phyloP scores from a whole-genome alignment of 2,888 invertebrate genomes.

The Cerastis leucographa region DNA sequence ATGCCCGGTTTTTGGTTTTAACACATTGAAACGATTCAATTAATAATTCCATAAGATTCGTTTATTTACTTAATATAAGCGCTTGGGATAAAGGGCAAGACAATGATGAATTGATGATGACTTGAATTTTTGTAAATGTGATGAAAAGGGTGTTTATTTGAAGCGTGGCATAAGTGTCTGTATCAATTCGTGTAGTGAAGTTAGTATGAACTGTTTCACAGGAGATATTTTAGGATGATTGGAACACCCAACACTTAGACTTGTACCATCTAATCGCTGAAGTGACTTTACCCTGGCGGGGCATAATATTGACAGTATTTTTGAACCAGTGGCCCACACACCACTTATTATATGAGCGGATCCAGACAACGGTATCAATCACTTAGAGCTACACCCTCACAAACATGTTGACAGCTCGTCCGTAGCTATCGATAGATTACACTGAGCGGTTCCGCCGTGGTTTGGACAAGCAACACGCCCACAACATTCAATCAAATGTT shows the following conservation, averaged over 20 bases:
- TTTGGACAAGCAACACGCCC: background rate
- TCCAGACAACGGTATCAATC: slow-evolving; percentile 41
- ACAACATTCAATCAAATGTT: background rate
- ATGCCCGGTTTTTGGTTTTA: background rate
- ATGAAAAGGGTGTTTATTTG: background rate
- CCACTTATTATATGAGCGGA: slow-evolving; percentile 41
- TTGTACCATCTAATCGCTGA: background rate
- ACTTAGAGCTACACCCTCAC: slow-evolving; percentile 34
- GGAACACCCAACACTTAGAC: background rate
- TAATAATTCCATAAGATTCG: background rate
- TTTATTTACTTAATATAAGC: no score
- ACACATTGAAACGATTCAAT: background rate
- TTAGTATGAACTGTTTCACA: background rate
- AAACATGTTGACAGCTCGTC: slow-evolving; percentile 4
- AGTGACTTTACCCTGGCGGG: background rate
- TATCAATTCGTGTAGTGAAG: background rate
- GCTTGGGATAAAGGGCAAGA: no score
- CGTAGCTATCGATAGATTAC: slow-evolving; percentile 5
- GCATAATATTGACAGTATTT: slow-evolving; percentile 17
- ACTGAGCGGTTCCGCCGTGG: background rate
- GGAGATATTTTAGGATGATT: slow-evolving; percentile 1
- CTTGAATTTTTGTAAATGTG: background rate
- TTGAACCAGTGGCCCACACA: background rate
- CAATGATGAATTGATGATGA: no score
- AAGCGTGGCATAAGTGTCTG: background rate